phyloP scores from a whole-genome alignment of 2,113 vertebrate genomes.

The Piprites chloris region DNA sequence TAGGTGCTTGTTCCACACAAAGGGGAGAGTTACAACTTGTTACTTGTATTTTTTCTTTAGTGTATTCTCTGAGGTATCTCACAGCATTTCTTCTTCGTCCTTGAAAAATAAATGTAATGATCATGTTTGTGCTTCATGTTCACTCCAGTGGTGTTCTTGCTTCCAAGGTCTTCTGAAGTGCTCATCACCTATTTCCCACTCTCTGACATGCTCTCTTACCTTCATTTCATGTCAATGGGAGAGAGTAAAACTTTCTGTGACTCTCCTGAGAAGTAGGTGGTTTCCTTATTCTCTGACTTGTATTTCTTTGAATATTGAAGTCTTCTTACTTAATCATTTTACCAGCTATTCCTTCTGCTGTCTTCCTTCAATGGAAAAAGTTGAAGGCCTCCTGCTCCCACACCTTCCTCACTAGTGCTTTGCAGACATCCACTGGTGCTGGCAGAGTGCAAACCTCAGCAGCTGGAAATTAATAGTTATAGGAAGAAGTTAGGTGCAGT shows the following conservation, averaged over 20 bases:
- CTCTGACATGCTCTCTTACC: background rate
- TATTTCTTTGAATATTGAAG: background rate
- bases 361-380: background rate
- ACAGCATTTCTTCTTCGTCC: background rate
- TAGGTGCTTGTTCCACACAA: rapidly evolving
- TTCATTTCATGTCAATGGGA: background rate
- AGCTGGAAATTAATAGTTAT: background rate
- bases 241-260: background rate
- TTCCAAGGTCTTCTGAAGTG: background rate
- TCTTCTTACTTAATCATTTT: background rate
- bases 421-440: background rate
- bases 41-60: background rate
- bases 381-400: background rate
- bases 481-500: background rate
- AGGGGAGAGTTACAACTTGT: background rate
- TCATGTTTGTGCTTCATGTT: background rate
- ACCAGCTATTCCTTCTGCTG: background rate
- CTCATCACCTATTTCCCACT: background rate
- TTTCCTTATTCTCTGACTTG: background rate
- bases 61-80: background rate
- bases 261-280: background rate
- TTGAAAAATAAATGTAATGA: background rate
- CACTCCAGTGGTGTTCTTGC: background rate
- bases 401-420: background rate
- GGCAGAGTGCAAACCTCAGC: background rate